These are phyloP conservation scores for Forpus xanthops DNA, from an alignment of 2,797 vertebrate genomes.

Conservation along the genomic window DNA sequence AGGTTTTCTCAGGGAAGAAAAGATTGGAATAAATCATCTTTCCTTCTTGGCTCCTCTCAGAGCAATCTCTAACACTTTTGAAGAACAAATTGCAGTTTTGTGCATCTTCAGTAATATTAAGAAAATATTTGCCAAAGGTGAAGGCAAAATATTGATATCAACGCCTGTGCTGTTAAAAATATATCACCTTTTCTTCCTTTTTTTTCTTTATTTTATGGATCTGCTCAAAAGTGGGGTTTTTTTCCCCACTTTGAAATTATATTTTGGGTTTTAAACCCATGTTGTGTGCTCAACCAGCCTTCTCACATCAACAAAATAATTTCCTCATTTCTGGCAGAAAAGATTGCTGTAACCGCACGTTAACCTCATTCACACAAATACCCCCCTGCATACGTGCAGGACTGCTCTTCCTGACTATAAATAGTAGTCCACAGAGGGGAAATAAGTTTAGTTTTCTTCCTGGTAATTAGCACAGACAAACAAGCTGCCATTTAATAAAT, in stretches of 20 bases:
- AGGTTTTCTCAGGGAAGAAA: not conserved
- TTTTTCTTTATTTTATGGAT: not conserved
- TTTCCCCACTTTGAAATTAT: not conserved
- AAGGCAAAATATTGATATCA: not conserved
- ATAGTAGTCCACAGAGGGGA: not conserved
- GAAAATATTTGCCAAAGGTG: not conserved
- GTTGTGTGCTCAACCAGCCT: not conserved
- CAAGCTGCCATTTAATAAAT: not conserved
- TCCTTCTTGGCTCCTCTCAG: not conserved
- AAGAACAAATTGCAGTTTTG: not conserved
- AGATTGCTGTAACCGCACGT: not conserved
- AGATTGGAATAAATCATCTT: not conserved
- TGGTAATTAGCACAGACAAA: conserved; percentile 36
- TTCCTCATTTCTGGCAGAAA: not conserved
- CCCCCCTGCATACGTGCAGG: not conserved
- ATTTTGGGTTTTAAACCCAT: not conserved
- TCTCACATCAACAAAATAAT: not conserved
- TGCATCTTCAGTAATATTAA: not conserved
- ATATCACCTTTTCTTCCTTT: not conserved
- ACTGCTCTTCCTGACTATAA: not conserved
- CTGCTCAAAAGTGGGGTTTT: not conserved
- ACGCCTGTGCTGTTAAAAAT: not conserved
- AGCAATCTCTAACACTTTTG: not conserved
- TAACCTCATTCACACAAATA: not conserved
- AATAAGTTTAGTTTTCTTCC: conserved; percentile 26